These are phyloP conservation scores for Rhinoptilus africanus DNA, from an alignment of 2,113 vertebrate species.

Conservation along the genomic window DNA sequence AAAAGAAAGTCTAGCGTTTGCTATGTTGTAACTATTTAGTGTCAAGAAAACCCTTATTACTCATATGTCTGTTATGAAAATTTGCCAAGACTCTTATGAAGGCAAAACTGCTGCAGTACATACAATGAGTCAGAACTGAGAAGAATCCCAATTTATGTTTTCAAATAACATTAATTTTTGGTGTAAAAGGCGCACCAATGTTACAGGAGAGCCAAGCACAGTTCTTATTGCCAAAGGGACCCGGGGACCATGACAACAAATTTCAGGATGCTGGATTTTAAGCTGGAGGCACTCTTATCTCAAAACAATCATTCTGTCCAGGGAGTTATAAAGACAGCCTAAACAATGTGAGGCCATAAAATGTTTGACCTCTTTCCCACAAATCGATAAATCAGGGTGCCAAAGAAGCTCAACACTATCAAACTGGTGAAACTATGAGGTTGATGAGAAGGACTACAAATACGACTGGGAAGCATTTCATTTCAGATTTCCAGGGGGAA, in stretches of 20 bases:
- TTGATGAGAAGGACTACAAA: not conserved
- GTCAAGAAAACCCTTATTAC: not conserved
- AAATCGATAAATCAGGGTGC: not conserved
- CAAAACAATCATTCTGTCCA: not conserved
- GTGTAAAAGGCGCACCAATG: not conserved
- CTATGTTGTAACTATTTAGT: not conserved
- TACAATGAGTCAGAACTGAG: not conserved
- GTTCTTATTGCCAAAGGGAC: not conserved
- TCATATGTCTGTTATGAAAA: not conserved
- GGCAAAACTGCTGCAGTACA: not conserved
- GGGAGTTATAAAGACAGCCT: not conserved
- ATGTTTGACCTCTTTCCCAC: conserved; percentile 13
- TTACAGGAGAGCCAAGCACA: not conserved
- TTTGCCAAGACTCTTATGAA: not conserved
- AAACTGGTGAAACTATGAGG: not conserved
- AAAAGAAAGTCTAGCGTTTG: not conserved
- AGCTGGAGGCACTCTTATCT: not conserved
- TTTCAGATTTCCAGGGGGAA: conserved; percentile 10
- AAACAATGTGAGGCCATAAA: conserved; percentile 20
- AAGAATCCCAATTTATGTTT: not conserved
- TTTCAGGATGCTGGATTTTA: conserved; percentile 12
- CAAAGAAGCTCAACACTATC: not conserved
- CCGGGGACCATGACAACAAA: not conserved
- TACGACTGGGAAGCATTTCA: not conserved
- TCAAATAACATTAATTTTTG: not conserved